Evolutionary conservation across 2,797 vertebrate genomes (phyloP).

Genomic region (Cephalopachus bancanus): DNA sequence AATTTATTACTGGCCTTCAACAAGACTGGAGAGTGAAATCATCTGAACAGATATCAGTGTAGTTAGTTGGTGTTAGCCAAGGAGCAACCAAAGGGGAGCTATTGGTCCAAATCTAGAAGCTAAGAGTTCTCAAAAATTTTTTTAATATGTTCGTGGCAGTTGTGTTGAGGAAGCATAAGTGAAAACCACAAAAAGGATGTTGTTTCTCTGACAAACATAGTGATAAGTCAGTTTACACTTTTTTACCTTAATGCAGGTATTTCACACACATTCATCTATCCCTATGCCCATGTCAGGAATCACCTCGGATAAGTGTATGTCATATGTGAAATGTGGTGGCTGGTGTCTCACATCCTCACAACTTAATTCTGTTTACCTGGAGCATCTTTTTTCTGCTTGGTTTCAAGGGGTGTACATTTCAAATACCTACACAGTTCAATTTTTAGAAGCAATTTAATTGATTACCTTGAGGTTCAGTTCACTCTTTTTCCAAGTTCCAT

Average conservation of each 20-base stretch:
- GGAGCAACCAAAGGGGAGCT: neutral
- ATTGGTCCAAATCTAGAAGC: neutral
- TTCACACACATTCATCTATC: neutral
- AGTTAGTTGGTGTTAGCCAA: neutral
- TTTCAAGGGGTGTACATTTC: neutral
- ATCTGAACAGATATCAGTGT: neutral
- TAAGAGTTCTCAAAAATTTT: neutral
- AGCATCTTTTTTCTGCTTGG: neutral
- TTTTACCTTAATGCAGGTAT: neutral
- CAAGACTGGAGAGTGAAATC: neutral
- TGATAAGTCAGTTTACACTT: neutral
- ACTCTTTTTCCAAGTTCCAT: neutral
- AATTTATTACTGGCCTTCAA: neutral
- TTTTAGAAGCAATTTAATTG: neutral
- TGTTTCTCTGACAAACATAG: neutral
- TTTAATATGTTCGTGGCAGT: neutral
- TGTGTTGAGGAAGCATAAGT: neutral
- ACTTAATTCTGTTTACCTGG: fast-evolving
- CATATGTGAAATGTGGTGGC: neutral
- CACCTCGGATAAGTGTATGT: neutral
- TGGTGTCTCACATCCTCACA: too few relatives aligned
- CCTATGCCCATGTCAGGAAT: fast-evolving
- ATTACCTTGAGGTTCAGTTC: neutral
- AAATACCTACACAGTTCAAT: neutral
- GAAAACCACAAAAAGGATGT: neutral